Base-by-base conservation (phyloP, 2,888 invertebrate species). In the Arge pagana region DNA sequence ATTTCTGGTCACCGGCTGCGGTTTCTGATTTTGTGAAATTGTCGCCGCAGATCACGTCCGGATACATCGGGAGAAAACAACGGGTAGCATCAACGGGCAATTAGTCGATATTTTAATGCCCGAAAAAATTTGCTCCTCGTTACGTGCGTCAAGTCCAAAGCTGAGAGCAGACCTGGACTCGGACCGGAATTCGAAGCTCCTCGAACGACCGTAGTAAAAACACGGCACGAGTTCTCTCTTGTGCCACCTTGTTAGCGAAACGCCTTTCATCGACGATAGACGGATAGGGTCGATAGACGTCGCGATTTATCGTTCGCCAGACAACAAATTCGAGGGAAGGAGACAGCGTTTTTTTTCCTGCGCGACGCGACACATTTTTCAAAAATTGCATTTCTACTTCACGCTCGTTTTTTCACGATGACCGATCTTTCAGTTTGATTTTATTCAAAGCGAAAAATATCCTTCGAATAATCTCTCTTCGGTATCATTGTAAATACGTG, bases 71-170 rank as follows among this genome's bases (percentile, higher is more conserved):
- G 58, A 65, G 72, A 73, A 73, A 71, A 70, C 66, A 54, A 53
- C 60, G 59, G 53, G 66, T 33, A 70, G 72, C 72, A 71, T 72
- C 73, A 66, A 65, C 66, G 69, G 68, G 72, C 74, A 76, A 76
- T 76, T 76, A 76, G 76, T 74, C 74, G 76, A 75, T 75, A 76
- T 76, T 76, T 74, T 74, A 75, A 74, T 76, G 71, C 70, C 70
- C 72, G 74, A 74, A 75, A 76, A 75, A 70, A 62, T 58, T 59
- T 62, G 48, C 61, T 59, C 64, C 74, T 70, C 71, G 71, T 72
- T 71, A 72, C 70, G 68, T 65, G 50, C 37, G 56, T 48, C 55
- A 48, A 53, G 18, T 24, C 37, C 33, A 33, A n/a, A n/a, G n/a
- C n/a, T n/a, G n/a, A n/a, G n/a, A 19, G 6, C 33, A 13, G 45